These are phyloP conservation scores for Meiosimyza decipiens DNA, from an alignment of 2,888 invertebrate genomes.

Conservation along the genomic window DNA sequence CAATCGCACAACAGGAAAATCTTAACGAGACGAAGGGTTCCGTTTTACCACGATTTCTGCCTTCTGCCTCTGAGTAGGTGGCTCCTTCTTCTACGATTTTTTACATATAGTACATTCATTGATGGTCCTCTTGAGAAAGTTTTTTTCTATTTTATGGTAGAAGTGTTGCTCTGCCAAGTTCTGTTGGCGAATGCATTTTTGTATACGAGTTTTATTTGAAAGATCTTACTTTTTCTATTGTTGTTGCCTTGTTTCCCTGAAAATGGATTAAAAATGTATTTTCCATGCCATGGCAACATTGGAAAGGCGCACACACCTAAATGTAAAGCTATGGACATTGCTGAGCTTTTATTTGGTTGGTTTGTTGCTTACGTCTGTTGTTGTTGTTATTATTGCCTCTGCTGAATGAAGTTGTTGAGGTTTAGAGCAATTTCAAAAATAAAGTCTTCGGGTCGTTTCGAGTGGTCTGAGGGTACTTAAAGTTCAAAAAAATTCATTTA, in stretches of 20 bases:
- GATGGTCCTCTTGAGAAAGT: not conserved
- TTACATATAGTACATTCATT: not conserved
- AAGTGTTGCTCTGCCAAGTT: conserved; percentile 8
- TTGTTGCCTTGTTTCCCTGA: conserved; percentile 1
- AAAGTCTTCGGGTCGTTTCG: conserved; percentile 11
- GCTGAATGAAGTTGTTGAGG: conserved; percentile 21
- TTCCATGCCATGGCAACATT: not conserved
- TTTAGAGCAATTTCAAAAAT: conserved; percentile 20
- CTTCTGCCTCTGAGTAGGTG: conserved; percentile 3
- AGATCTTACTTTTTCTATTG: not conserved
- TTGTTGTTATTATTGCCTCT: conserved; percentile 11
- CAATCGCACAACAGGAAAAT: not conserved
- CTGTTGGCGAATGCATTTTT: conserved; percentile 14
- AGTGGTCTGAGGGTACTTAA: conserved; percentile 19
- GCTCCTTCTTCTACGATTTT: not conserved
- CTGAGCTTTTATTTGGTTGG: conserved; percentile 2
- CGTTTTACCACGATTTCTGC: not conserved
- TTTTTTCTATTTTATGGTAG: conserved; percentile 23
- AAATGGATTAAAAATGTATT: conserved; percentile 31
- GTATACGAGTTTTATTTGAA: conserved; percentile 13
- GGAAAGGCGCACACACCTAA: not conserved
- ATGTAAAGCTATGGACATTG: no score
- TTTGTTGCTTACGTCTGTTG: not conserved
- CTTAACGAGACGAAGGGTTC: not conserved
- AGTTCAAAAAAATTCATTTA: conserved; percentile 14